A percentile compares a stretch with the other conserved stretches of the same genome.
Conservation (phyloP, 2,888 invertebrate species). For the Conomelus anceps region DNA sequence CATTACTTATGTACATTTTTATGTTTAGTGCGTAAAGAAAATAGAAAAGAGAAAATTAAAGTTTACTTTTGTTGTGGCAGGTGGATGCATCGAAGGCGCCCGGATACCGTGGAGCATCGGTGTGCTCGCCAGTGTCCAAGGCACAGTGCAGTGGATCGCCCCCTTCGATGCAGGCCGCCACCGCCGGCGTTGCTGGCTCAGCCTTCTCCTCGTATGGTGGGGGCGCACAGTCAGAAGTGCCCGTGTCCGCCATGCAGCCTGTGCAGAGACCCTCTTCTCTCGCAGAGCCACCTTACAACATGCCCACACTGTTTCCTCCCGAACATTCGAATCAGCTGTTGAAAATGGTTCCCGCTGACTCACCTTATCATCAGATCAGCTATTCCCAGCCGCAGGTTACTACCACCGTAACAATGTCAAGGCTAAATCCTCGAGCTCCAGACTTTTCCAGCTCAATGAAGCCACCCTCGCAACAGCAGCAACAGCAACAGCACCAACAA, state of each 20-base stretch:
- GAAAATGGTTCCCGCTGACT: slow-evolving; percentile 43
- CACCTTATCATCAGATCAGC: slow-evolving; percentile 36
- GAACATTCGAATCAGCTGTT: slow-evolving; percentile 40
- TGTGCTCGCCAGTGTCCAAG: slow-evolving; percentile 65
- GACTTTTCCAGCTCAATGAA: slow-evolving; percentile 58
- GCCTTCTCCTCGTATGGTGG: neutral
- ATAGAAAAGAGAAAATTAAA: too few relatives aligned
- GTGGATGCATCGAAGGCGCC: slow-evolving; percentile 87
- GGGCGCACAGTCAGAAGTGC: too few relatives aligned
- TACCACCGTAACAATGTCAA: slow-evolving; percentile 52
- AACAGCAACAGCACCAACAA: slow-evolving; percentile 17
- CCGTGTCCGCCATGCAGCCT: neutral
- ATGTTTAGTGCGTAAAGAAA: too few relatives aligned
- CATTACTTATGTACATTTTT: too few relatives aligned
- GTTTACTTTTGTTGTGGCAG: slow-evolving; percentile 39
- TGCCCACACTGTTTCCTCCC: slow-evolving; percentile 36
- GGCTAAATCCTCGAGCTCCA: slow-evolving; percentile 74
- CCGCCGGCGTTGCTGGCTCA: slow-evolving; percentile 36
- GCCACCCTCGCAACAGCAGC: slow-evolving; percentile 26
- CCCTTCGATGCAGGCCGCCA: slow-evolving; percentile 33
- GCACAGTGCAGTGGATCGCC: slow-evolving; percentile 26
- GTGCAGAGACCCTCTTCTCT: slow-evolving; percentile 37
- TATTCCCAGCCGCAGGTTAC: slow-evolving; percentile 41
- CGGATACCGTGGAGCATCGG: slow-evolving; percentile 74
- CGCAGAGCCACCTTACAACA: slow-evolving; percentile 22